Conservation (phyloP, 2,888 invertebrate genomes). For the Erebia ligea region DNA sequence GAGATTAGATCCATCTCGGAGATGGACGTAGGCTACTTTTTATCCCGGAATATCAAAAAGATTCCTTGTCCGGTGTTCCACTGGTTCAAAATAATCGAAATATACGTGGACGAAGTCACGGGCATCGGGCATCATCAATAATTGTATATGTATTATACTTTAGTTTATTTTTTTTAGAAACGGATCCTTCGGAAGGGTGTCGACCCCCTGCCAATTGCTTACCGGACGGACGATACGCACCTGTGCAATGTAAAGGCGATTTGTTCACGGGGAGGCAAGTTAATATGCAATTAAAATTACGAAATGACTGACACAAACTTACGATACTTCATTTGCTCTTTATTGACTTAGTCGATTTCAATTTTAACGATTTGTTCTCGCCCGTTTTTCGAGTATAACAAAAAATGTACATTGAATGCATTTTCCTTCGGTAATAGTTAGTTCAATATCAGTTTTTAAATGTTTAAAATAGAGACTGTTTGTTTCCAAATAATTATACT, state of each 20-base stretch:
- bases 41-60: no score
- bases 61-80: no score
- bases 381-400: conserved; percentile 2
- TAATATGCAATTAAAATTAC: conserved; percentile 37
- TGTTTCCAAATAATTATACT: conserved; percentile 7
- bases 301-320: conserved; percentile 35
- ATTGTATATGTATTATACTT: background rate
- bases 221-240: conserved; percentile 81
- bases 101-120: no score
- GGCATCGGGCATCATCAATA: no score
- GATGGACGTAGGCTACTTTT: no score
- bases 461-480: conserved; percentile 7
- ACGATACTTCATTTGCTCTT: background rate
- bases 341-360: conserved; percentile 13
- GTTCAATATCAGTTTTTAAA: background rate
- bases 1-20: no score
- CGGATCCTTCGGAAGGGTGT: conserved; percentile 27
- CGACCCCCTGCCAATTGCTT: conserved; percentile 69
- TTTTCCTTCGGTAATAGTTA: background rate
- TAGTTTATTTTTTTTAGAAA: conserved; percentile 14
- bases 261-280: conserved; percentile 82
- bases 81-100: no score
- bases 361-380: conserved; percentile 17
- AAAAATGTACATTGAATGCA: conserved; percentile 5
- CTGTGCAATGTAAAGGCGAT: conserved; percentile 87